Base-by-base conservation (phyloP, 2,888 invertebrate genomes). In the Amblyjoppa proteus region DNA sequence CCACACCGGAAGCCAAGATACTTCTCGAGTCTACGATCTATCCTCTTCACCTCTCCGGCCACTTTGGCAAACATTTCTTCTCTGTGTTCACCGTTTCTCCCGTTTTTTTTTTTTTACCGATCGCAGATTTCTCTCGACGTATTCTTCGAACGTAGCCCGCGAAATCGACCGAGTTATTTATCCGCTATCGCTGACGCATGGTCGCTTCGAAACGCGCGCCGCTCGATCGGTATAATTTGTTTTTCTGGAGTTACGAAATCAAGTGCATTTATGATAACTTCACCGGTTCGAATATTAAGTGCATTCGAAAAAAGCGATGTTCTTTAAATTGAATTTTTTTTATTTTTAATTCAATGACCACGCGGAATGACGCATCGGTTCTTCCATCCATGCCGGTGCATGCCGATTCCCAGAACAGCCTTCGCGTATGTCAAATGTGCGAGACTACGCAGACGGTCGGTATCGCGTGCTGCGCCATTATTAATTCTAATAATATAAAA, bases 401-500 rank as follows among this genome's bases (percentile, higher is more conserved):
- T 6, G 34, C 13, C n/a, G 61, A 64, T 58, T 78, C 31, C 28
- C 41, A 20, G 38, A 7, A 77, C 31, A 45, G 16, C 38, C 38
- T 56, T 71, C 34, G 31, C 66, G 53, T 20, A n/a, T 41, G 61
- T 45, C 13, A 3, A 16, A 66, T 51, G 25, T 38, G 75, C 69
- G 68, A 78, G 81, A 73, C 76, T 74, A 51, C 38, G 34, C 51
- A 51, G 80, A 78, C 41, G 82, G 76, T 79, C 58, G 76, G 28
- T 68, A 88, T 90, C 88, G 91, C 92, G 92, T 91, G 91, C 53
- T 34, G 25, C 90, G 91, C 88, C 89, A 90, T 93, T 93, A 93
- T 94, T 93, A 94, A 94, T 94, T 93, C 92, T 91, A 91, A 93
- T 93, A 93, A 94, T 93, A 92, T 92, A 91, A 7, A 7, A 1